phyloP scores from a whole-genome alignment of 2,888 invertebrate genomes.

The Phaonia tiefii region DNA sequence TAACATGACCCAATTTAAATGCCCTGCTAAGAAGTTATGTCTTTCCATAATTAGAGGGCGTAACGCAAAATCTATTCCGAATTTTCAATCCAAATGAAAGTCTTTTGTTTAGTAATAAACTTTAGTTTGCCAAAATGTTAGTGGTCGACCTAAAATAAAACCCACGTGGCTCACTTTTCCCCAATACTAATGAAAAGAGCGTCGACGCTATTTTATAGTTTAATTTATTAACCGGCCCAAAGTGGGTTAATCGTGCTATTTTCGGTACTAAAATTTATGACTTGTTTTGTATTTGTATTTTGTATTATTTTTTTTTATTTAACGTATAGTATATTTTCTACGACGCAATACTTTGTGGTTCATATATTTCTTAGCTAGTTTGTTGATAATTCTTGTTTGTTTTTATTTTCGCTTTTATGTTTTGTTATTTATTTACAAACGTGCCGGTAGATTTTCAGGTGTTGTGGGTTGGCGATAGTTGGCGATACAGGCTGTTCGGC shows the following conservation, averaged over 20 bases:
- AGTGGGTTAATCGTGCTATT: constrained; percentile 24
- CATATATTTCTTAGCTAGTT: constrained; percentile 25
- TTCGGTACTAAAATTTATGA: constrained; percentile 3
- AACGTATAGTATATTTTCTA: background rate
- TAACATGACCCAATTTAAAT: too few relatives aligned
- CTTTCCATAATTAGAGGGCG: too few relatives aligned
- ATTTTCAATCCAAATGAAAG: too few relatives aligned
- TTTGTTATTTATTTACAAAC: constrained; percentile 9
- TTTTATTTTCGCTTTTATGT: constrained; percentile 25
- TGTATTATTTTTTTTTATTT: background rate
- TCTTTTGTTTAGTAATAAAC: too few relatives aligned
- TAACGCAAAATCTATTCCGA: too few relatives aligned
- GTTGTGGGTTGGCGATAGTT: constrained; percentile 15
- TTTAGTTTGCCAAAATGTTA: too few relatives aligned
- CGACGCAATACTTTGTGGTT: constrained; percentile 48
- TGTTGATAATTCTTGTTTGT: constrained; percentile 37
- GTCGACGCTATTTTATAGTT: too few relatives aligned
- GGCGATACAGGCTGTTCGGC: background rate
- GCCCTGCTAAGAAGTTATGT: too few relatives aligned
- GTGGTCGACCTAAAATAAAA: too few relatives aligned
- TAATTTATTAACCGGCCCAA: background rate
- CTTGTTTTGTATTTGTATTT: constrained; percentile 9
- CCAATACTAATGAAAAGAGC: too few relatives aligned
- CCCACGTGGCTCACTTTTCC: too few relatives aligned
- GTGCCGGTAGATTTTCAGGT: constrained; percentile 39